These are phyloP conservation scores for Carollia perspicillata DNA, from an alignment of 2,113 vertebrate genomes.

Conservation along the genomic window DNA sequence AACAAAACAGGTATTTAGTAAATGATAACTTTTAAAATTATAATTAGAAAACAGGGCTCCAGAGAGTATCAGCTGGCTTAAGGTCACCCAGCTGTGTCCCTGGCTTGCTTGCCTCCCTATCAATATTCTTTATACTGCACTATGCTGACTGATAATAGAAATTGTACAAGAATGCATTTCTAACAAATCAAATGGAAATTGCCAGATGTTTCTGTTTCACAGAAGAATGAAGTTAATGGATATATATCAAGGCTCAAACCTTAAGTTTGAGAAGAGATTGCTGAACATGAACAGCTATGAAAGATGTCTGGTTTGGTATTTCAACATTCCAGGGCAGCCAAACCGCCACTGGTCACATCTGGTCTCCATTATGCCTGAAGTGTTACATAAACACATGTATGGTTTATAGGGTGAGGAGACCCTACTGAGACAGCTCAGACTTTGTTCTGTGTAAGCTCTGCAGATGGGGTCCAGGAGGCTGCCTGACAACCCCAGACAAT, in stretches of 20 bases:
- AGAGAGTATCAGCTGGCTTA: not conserved
- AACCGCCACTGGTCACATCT: slow-evolving; percentile 41
- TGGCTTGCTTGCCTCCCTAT: not conserved
- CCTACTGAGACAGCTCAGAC: not conserved
- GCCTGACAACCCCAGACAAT: not conserved
- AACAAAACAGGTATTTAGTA: not conserved
- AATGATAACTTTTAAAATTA: not conserved
- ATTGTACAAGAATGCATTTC: not conserved
- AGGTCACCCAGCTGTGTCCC: not conserved
- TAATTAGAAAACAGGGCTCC: not conserved
- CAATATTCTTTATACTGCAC: not conserved
- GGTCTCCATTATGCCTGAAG: slow-evolving; percentile 63
- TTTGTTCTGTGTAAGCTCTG: not conserved
- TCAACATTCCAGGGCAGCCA: slow-evolving; percentile 39
- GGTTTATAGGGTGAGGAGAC: slow-evolving; percentile 37
- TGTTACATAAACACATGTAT: slow-evolving; percentile 34
- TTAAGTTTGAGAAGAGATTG: slow-evolving; percentile 26
- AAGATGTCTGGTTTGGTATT: not conserved
- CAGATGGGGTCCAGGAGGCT: not conserved
- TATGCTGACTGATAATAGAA: not conserved
- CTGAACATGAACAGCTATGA: not conserved
- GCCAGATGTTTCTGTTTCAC: slow-evolving; percentile 36
- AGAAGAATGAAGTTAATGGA: slow-evolving; percentile 40
- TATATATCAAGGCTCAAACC: not conserved
- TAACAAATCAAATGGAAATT: not conserved